Evolutionary conservation across 2,113 vertebrate species (phyloP).

Genomic region (Suncus etruscus): DNA sequence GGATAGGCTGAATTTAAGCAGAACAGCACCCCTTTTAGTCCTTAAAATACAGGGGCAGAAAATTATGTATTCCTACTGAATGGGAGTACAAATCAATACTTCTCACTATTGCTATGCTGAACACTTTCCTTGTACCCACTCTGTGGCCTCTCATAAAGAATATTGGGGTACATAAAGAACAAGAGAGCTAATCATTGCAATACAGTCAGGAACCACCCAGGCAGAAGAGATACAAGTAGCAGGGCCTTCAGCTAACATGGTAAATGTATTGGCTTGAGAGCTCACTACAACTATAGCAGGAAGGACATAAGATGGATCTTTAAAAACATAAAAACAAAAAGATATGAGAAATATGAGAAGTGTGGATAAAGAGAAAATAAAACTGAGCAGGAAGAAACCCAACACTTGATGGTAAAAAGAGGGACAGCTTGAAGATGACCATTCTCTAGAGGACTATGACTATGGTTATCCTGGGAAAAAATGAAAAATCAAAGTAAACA

Average conservation of each 20-base stretch:
- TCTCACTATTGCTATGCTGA: neutral
- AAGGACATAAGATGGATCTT: neutral
- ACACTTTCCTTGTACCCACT: neutral
- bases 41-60: neutral
- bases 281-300: neutral
- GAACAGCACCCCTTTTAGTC: neutral
- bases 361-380: neutral
- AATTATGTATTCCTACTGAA: neutral
- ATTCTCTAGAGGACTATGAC: neutral
- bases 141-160: neutral
- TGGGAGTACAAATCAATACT: too few species aligned
- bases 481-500: too few species aligned
- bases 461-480: too few species aligned
- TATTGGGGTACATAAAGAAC: too few species aligned
- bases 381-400: neutral
- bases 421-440: neutral
- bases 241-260: neutral
- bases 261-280: neutral
- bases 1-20: neutral
- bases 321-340: neutral
- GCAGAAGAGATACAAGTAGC: neutral
- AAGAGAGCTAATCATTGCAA: neutral
- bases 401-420: neutral
- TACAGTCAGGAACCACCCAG: neutral
- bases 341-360: neutral